Conservation (phyloP, 2,888 invertebrate species). For the Lydus trimaculatus region DNA sequence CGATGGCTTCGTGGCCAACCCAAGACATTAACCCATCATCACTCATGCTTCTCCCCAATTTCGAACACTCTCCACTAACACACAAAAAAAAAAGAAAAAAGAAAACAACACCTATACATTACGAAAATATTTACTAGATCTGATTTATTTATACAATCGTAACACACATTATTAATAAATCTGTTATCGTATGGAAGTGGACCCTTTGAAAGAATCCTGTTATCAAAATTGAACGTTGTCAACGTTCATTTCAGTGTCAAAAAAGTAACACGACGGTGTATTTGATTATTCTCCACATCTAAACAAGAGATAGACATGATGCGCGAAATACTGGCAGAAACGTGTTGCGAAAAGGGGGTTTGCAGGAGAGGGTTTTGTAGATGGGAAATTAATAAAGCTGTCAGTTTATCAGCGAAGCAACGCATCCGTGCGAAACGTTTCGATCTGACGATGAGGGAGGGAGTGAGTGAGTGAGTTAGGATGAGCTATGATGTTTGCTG, state of each 20-base stretch:
- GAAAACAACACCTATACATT: not conserved
- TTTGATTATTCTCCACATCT: conserved; percentile 46
- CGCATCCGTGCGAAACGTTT: conserved; percentile 61
- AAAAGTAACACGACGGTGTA: conserved; percentile 34
- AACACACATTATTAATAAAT: not conserved
- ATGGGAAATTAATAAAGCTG: conserved; percentile 80
- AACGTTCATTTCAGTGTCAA: conserved; percentile 20
- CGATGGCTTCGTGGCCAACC: conserved; percentile 37
- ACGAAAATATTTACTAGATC: not conserved
- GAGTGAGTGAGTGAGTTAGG: conserved; percentile 35
- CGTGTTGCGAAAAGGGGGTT: conserved; percentile 18
- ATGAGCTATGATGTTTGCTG: conserved; percentile 56
- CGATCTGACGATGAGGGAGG: conserved; percentile 53
- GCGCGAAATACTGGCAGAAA: conserved; percentile 19
- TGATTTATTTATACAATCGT: not conserved
- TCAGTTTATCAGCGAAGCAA: conserved; percentile 67
- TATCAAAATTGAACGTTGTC: not conserved
- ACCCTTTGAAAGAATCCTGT: not conserved
- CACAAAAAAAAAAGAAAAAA: no score
- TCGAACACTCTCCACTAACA: not conserved
- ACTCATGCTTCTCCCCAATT: conserved; percentile 14
- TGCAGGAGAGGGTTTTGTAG: conserved; percentile 52
- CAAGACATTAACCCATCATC: conserved; percentile 37
- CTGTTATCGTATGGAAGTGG: not conserved
- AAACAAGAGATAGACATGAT: conserved; percentile 43